Percentiles rank a stretch among this genome's conserved stretches.
These are phyloP conservation scores for Leptoteleia sp. DNA, from an alignment of 1,140 invertebrate genomes.

Conservation along the genomic window DNA sequence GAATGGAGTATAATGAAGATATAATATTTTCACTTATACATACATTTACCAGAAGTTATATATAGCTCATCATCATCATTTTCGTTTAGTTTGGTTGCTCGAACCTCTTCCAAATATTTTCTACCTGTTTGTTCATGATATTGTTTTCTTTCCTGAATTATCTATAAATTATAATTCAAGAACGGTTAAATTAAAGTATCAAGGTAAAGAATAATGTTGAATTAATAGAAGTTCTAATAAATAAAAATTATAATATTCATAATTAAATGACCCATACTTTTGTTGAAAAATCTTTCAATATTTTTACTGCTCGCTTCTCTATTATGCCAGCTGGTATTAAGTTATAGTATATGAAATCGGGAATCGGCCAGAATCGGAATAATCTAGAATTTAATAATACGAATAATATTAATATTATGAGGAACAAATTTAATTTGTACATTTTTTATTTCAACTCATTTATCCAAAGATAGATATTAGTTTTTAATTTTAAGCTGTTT, in stretches of 20 bases:
- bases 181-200: background rate
- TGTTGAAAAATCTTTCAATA: constrained; percentile 26
- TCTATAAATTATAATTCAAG: constrained; percentile 42
- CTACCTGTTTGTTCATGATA: constrained; percentile 68
- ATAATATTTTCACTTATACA: no score
- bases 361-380: constrained; percentile 16
- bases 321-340: constrained; percentile 9
- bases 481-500: no score
- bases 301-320: constrained; percentile 20
- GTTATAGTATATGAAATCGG: constrained; percentile 38
- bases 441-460: no score
- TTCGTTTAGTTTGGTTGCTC: background rate
- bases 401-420: no score
- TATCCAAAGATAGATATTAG: no score
- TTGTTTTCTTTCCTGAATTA: constrained; percentile 68
- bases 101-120: constrained; percentile 26
- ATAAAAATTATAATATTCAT: no score
- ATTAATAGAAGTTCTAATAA: no score
- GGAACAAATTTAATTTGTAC: no score
- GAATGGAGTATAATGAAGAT: no score
- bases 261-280: constrained; percentile 20
- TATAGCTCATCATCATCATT: background rate
- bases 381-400: constrained; percentile 4
- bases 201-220: background rate
- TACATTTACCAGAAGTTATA: background rate